phyloP scores from a whole-genome alignment of 1,140 invertebrate genomes.

The Tribolium castaneum region DNA sequence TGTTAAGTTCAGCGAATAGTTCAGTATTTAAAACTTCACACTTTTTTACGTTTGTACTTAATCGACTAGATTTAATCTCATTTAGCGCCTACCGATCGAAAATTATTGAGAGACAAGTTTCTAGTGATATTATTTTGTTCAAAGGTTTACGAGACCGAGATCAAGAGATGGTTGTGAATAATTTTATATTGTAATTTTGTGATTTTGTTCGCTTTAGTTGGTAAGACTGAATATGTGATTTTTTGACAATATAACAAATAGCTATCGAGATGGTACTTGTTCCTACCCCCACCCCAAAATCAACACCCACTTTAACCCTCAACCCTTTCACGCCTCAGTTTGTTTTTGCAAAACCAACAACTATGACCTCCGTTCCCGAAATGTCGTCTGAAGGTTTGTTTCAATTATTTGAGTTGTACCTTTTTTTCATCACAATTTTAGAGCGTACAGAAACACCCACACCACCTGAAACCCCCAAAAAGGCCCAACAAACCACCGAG shows the following conservation, averaged over 20 bases:
- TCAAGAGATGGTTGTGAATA: background rate
- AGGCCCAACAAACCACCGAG: background rate
- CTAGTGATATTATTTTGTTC: conserved; percentile 12
- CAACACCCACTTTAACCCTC: background rate
- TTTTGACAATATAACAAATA: conserved; percentile 15
- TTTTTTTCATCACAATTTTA: background rate
- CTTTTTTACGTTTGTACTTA: conserved; percentile 19
- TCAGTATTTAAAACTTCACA: background rate
- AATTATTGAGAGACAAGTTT: background rate
- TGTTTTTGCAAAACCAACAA: background rate
- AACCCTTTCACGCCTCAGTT: background rate
- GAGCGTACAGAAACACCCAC: background rate
- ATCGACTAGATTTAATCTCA: conserved; percentile 14
- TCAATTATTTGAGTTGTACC: background rate
- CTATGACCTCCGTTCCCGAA: background rate
- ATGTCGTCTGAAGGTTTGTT: background rate
- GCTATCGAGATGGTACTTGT: background rate
- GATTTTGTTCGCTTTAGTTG: conserved; percentile 1
- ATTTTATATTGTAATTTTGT: conserved; percentile 19
- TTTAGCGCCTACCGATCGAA: background rate
- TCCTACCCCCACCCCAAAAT: background rate
- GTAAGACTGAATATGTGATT: conserved; percentile 17
- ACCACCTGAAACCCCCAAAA: background rate
- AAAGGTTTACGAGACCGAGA: background rate
- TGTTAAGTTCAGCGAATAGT: conserved; percentile 8